phyloP scores from a whole-genome alignment of 2,113 vertebrate species.

The Noturus placidus region DNA sequence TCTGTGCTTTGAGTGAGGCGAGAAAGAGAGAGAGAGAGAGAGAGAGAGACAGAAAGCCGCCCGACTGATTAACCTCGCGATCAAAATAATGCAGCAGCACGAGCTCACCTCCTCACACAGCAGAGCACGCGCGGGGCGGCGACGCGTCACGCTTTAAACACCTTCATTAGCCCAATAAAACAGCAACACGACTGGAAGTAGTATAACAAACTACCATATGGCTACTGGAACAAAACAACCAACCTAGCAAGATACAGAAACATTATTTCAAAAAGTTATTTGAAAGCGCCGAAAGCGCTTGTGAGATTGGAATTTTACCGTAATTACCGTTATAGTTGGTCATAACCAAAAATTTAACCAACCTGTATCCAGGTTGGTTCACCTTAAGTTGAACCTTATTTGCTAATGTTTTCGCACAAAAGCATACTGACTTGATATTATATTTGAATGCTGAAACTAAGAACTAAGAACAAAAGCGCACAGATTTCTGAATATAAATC shows the following conservation, averaged over 20 bases:
- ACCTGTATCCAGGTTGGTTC: not conserved
- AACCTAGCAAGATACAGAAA: not conserved
- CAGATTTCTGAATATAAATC: not conserved
- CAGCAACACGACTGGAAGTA: not conserved
- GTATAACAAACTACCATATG: not conserved
- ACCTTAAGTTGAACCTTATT: not conserved
- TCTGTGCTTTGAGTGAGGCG: not conserved
- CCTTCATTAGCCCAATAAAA: not conserved
- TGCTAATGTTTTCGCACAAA: not conserved
- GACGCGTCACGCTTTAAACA: constrained; percentile 1
- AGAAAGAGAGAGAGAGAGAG: not conserved
- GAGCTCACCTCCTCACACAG: constrained; percentile 2
- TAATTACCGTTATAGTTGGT: not conserved
- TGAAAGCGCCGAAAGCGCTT: not conserved
- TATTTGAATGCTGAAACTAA: not conserved
- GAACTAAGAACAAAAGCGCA: not conserved
- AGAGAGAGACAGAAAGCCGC: not conserved
- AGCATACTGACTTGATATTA: too few relatives aligned
- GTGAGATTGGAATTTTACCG: constrained; percentile 37
- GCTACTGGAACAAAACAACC: not conserved
- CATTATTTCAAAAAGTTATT: not conserved
- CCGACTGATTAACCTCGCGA: not conserved
- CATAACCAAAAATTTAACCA: not conserved
- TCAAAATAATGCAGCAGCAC: constrained; percentile 20
- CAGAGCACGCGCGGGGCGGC: not conserved